These are phyloP conservation scores for Drosophila leontia DNA, from an alignment of 1,140 invertebrate species.

Conservation along the genomic window DNA sequence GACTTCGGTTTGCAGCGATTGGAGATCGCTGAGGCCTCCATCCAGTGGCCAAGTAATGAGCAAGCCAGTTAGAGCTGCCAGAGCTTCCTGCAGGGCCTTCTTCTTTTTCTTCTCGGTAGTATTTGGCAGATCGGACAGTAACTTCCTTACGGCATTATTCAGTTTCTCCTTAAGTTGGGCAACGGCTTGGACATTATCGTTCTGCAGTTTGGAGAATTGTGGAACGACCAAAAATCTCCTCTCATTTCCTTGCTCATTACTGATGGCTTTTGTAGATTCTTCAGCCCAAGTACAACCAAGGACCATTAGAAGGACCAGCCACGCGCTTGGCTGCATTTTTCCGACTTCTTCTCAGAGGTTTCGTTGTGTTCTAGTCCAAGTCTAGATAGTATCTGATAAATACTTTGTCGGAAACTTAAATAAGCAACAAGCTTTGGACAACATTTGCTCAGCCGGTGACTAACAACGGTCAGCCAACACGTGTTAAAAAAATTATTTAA, in stretches of 20 bases:
- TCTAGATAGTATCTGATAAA: not conserved
- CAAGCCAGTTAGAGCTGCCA: not conserved
- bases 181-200: not conserved
- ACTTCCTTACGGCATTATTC: not conserved
- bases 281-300: not conserved
- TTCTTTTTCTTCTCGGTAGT: constrained; percentile 2
- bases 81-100: constrained; percentile 14
- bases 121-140: constrained; percentile 9
- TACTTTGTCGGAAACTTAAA: not conserved
- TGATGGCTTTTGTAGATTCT: not conserved
- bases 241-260: not conserved
- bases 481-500: not conserved
- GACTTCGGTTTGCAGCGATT: not conserved
- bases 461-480: not conserved
- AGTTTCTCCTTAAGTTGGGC: not conserved
- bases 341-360: not conserved
- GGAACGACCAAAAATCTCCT: not conserved
- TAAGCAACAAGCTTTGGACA: not conserved
- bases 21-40: not conserved
- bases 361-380: not conserved
- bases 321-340: not conserved
- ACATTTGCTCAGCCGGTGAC: not conserved
- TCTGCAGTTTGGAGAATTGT: not conserved
- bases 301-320: not conserved
- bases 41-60: not conserved